These are phyloP conservation scores for Trichoplax adhaerens DNA, from an alignment of 37 sponge, comb jelly and placozoan species.

Conservation along the genomic window DNA sequence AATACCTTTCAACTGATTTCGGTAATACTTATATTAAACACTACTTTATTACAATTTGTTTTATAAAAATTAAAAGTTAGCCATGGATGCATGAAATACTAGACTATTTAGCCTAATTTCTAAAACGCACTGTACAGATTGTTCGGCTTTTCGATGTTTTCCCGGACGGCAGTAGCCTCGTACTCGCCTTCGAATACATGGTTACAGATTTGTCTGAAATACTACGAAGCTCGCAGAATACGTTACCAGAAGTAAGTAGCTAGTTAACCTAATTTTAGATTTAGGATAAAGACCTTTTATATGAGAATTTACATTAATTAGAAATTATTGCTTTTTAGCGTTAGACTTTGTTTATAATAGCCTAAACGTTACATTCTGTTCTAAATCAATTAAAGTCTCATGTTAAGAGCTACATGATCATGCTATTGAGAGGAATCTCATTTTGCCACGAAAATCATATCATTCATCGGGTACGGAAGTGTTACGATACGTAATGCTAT, in stretches of 20 bases:
- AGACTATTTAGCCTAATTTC: no score
- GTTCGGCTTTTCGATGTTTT: conserved; percentile 83
- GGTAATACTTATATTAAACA: no score
- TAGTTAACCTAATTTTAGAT: neutral
- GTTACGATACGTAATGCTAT: neutral
- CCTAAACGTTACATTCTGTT: neutral
- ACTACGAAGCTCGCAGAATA: conserved; percentile 49
- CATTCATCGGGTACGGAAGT: conserved; percentile 69
- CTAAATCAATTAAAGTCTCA: conserved; percentile 33
- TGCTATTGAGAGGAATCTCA: conserved; percentile 87
- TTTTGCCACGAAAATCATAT: conserved; percentile 83
- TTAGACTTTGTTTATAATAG: conserved; percentile 14
- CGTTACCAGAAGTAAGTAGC: conserved; percentile 52
- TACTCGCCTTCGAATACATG: conserved; percentile 99
- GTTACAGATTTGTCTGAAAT: conserved; percentile 75
- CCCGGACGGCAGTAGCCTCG: conserved; percentile 84
- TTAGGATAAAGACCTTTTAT: no score
- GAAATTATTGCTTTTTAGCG: neutral
- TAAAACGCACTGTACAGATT: conserved; percentile 24
- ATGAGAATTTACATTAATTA: neutral
- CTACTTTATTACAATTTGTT: no score
- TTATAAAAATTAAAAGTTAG: no score
- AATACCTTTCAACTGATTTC: no score
- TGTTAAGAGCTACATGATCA: conserved; percentile 93
- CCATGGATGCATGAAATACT: no score